Evolutionary conservation across 2,888 invertebrate genomes (phyloP).

Genomic region (Meiosimyza platycephala): DNA sequence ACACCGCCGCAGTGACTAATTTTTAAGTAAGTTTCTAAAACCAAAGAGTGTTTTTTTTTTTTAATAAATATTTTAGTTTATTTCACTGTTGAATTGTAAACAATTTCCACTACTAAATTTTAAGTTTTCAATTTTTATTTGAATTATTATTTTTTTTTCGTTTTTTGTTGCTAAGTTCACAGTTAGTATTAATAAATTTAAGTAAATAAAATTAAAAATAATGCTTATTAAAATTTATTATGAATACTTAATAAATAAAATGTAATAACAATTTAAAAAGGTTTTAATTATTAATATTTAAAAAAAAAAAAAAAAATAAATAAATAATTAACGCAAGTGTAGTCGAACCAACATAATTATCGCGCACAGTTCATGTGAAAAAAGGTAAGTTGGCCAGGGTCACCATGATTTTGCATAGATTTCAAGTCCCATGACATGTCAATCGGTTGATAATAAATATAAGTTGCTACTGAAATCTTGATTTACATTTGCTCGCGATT

Average conservation of each 20-base stretch:
- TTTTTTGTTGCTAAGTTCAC: constrained; percentile 23
- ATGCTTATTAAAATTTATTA: background rate
- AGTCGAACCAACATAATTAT: too few relatives aligned
- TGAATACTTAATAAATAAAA: background rate
- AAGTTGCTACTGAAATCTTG: too few relatives aligned
- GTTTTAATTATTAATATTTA: background rate
- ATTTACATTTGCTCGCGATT: too few relatives aligned
- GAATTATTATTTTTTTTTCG: constrained; percentile 3
- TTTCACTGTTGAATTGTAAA: constrained; percentile 18
- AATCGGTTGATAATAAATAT: too few relatives aligned
- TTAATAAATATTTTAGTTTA: constrained; percentile 24
- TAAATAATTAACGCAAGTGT: too few relatives aligned
- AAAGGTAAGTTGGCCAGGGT: too few relatives aligned
- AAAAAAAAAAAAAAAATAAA: background rate
- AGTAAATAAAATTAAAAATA: constrained; percentile 20
- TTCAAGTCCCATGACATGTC: too few relatives aligned
- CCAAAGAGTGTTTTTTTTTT: constrained; percentile 53
- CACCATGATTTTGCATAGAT: too few relatives aligned
- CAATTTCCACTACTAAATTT: constrained; percentile 29
- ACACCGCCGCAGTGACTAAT: constrained; percentile 30
- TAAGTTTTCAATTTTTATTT: constrained; percentile 16
- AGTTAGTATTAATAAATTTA: constrained; percentile 36
- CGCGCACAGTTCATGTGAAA: too few relatives aligned
- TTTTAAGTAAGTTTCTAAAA: constrained; percentile 52
- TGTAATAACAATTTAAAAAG: background rate